Evolutionary conservation across 2,797 vertebrate species (phyloP), one percentile per base, ranked within the genome.

Genomic region (Bovichtus diacanthus): DNA sequence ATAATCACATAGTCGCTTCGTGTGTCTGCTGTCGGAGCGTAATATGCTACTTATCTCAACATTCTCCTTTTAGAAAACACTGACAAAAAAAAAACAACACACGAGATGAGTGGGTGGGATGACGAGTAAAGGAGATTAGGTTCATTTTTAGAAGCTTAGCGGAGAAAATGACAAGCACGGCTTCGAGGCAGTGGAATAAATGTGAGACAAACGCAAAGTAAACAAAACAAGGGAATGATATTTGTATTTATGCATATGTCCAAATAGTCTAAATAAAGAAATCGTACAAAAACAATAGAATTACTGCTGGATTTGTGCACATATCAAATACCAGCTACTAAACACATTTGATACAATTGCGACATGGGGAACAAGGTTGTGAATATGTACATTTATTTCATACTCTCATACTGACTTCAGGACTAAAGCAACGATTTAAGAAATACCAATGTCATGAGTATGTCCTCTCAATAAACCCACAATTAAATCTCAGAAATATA

Each of bases 121-220:
- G 44, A 70, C 6, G 43, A 59, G 69, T 59, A 63, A 54, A 71
- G 69, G 79, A 78, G 86, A 90, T 92, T 85, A 84, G 29, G 70
- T 82, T 81, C 23, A 85, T 92, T 90, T n/a, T 87, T 78, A 71
- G 67, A 83, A 71, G 78, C 73, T 88, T 86, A 82, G 46, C 39
- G 39, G 58, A 71, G 11, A 15, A 81, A 76, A 80, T 80, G 56
- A 81, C 68, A 54, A 84, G 29, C 70, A 75, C 53, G 0, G 9
- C 61, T 59, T 73, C 0, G 11, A 82, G 44, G 68, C 78, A 1
- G 55, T 5, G n/a, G 79, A 74, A 90, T 91, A 86, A 84, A 64
- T 80, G 56, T 10, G 54, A 82, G 38, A 61, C 64, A 76, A 81
- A 78, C 38, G 47, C 51, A 27, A 44, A 60, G 36, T 56, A 78